phyloP scores from a whole-genome alignment of 2,888 invertebrate genomes.

The Branchellion lobata region DNA sequence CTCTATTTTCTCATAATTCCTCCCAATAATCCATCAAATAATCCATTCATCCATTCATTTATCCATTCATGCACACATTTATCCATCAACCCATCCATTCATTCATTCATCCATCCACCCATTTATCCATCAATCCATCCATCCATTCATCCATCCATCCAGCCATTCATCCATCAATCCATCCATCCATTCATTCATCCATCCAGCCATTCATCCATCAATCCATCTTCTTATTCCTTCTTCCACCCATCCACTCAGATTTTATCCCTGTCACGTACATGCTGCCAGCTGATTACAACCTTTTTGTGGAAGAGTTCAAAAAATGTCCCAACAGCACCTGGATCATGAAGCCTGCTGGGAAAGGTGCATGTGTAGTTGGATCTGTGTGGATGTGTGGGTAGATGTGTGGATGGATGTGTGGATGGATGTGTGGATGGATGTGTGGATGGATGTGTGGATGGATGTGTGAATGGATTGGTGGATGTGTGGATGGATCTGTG shows the following conservation, averaged over 20 bases:
- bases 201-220: slow-evolving; percentile 1
- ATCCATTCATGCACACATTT: no score
- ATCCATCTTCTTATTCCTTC: neutral
- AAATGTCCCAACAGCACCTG: slow-evolving; percentile 91
- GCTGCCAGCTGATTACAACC: slow-evolving; percentile 90
- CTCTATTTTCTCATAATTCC: no score
- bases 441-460: neutral
- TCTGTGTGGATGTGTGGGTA: neutral
- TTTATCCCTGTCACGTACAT: slow-evolving; percentile 92
- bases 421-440: neutral
- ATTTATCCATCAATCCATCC: no score
- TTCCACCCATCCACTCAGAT: slow-evolving; percentile 65
- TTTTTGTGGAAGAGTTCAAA: slow-evolving; percentile 93
- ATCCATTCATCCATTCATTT: no score
- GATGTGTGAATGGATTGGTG: neutral
- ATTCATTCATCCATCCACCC: no score
- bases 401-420: slow-evolving; percentile 9
- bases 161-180: no score
- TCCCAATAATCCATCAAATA: no score
- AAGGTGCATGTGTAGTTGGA: slow-evolving; percentile 65
- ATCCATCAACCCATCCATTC: no score
- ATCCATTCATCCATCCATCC: no score
- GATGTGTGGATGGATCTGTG: neutral
- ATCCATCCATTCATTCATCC: no score
- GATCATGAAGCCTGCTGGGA: slow-evolving; percentile 96